Base-by-base conservation (phyloP, 2,888 invertebrate species). In the Leucophenga maculata region DNA sequence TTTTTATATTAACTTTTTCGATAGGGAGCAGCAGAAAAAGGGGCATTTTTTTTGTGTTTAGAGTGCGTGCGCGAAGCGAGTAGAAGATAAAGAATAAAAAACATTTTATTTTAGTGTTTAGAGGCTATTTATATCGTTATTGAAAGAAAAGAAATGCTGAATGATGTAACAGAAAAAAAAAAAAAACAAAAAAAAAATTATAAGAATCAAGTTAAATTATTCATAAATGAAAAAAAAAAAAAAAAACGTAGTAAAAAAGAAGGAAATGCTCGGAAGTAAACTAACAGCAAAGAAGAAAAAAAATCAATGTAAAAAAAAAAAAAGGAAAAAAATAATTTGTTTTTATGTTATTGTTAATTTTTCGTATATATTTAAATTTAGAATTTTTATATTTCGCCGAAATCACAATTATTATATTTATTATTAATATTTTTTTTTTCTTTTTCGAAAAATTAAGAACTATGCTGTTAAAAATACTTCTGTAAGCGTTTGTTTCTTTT, bases 301-400 rank as follows among this genome's bases (percentile, higher is more conserved):
- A 62, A 31, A 67, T 9, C n/a, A 26, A 26, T 26, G 26, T 26
- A 26, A 26, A 26, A 26, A 57, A 59, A 62, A 67, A 69, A 70
- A 72, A 77, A n/a, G n/a, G n/a, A n/a, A 74, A 74, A 73, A 80
- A 80, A 80, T 80, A 84, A 83, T 85, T 86, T 86, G 82, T 83
- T 85, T 86, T 85, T 86, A 86, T 85, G 86, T 86, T 86, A 86
- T 86, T 86, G 86, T 86, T 86, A 39, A 39, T 39, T 39, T 39
- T 39, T 39, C 11, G 4, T 11, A 39, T 8, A 39, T 6, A 39
- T 39, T 8, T 39, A 39, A 11, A 11, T 39, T 39, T 39, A 26
- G 26, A 26, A 26, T 39, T 39, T 39, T 39, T 39, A 11, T 39
- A 11, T 39, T 39, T 8, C 39, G 39, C 39, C 8, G 3, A 1